Evolutionary conservation across 2,888 invertebrate species (phyloP).

Genomic region (Congeria kusceri): DNA sequence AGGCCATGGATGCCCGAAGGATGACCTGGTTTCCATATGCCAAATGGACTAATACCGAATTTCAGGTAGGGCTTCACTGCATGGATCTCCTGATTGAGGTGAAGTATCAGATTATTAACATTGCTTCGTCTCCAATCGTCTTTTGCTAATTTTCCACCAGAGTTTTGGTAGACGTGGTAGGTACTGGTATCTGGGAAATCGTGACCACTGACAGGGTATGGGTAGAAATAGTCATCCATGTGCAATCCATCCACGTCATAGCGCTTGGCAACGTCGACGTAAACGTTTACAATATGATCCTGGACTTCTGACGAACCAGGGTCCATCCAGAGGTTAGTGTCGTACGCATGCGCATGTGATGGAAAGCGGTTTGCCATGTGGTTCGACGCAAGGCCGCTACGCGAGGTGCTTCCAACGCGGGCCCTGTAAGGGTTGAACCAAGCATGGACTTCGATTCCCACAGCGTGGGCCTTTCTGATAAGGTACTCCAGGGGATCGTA

Average conservation of each 20-base stretch:
- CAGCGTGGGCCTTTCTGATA: constrained; percentile 72
- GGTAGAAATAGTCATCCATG: constrained; percentile 84
- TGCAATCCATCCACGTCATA: constrained; percentile 83
- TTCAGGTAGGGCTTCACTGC: constrained; percentile 70
- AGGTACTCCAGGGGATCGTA: constrained; percentile 80
- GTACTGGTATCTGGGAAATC: constrained; percentile 79
- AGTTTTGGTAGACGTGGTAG: constrained; percentile 70
- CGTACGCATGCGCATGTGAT: constrained; percentile 77
- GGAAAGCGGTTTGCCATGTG: constrained; percentile 79
- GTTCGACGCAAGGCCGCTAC: constrained; percentile 74
- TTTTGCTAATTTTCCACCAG: constrained; percentile 74
- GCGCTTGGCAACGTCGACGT: constrained; percentile 75
- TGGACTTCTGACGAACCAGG: constrained; percentile 78
- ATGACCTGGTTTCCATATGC: constrained; percentile 81
- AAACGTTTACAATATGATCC: constrained; percentile 72
- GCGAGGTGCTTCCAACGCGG: constrained; percentile 68
- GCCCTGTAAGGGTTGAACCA: constrained; percentile 83
- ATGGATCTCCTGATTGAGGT: constrained; percentile 69
- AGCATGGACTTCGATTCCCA: constrained; percentile 81
- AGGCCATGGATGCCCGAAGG: constrained; percentile 76
- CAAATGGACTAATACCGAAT: constrained; percentile 82
- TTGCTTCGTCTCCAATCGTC: constrained; percentile 81
- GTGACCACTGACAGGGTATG: constrained; percentile 77
- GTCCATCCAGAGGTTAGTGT: constrained; percentile 81
- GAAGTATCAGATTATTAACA: constrained; percentile 75